These are phyloP conservation scores for Globia sparganii DNA, from an alignment of 2,888 invertebrate species.

Conservation along the genomic window DNA sequence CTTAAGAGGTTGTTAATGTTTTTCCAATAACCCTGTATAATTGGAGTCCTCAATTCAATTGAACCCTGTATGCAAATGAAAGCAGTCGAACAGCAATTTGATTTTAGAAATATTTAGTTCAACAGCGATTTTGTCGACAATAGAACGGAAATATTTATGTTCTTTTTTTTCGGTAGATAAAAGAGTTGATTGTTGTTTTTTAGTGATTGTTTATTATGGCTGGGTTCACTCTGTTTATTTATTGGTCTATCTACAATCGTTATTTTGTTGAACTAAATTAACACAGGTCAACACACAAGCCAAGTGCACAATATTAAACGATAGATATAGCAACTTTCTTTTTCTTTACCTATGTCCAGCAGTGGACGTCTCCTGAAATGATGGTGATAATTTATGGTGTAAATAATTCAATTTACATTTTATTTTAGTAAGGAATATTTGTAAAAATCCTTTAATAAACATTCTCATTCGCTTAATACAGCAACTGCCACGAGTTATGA, in stretches of 20 bases:
- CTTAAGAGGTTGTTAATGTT: too few species aligned
- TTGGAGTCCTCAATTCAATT: conserved; percentile 13
- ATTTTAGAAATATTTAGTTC: conserved; percentile 19
- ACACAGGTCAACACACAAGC: too few species aligned
- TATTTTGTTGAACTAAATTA: too few species aligned
- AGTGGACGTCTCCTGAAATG: too few species aligned
- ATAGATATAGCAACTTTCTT: too few species aligned
- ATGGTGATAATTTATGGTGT: too few species aligned
- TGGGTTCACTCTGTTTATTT: neutral
- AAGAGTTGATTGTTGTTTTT: neutral
- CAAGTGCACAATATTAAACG: too few species aligned
- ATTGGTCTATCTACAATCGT: too few species aligned
- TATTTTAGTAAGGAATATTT: too few species aligned
- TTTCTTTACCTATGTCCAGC: too few species aligned
- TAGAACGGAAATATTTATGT: neutral
- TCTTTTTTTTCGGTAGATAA: neutral
- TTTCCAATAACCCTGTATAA: too few species aligned
- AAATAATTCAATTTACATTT: too few species aligned
- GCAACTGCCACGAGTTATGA: neutral
- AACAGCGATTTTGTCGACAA: neutral
- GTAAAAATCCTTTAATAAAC: neutral
- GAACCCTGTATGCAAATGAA: conserved; percentile 31
- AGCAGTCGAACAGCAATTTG: conserved; percentile 9
- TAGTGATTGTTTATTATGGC: neutral
- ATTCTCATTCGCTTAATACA: neutral